These are phyloP conservation scores for Stenolophus ochropezus DNA, from an alignment of 2,888 invertebrate species.

Conservation along the genomic window DNA sequence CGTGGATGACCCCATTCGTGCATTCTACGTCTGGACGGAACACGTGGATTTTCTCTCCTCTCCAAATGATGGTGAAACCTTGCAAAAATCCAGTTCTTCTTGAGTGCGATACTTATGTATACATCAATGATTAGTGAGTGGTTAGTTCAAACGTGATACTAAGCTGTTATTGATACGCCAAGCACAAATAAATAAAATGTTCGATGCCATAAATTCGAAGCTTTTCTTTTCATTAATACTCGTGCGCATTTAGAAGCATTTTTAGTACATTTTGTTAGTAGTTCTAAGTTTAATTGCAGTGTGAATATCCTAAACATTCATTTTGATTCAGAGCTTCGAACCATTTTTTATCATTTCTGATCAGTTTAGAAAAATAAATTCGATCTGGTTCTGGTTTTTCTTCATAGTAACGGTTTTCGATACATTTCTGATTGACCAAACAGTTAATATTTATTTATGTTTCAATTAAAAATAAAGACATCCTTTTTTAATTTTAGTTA, in stretches of 20 bases:
- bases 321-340: no score
- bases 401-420: no score
- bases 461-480: no score
- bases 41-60: slow-evolving; percentile 87
- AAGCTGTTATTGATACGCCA: slow-evolving; percentile 40
- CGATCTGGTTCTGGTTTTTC: no score
- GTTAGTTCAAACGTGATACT: slow-evolving; percentile 27
- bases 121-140: slow-evolving; percentile 10
- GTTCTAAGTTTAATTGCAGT: no score
- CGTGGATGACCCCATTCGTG: slow-evolving; percentile 96
- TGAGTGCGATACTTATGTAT: not conserved
- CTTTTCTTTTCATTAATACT: not conserved
- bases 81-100: not conserved
- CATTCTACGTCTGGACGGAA: slow-evolving; percentile 95
- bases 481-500: no score
- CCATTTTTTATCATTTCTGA: no score
- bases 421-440: no score
- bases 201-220: not conserved
- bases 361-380: no score
- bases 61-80: slow-evolving; percentile 92
- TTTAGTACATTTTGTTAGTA: not conserved
- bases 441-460: no score
- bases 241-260: not conserved
- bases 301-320: no score
- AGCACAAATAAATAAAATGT: slow-evolving; percentile 35